Evolutionary conservation across 2,888 invertebrate genomes (phyloP).

Genomic region (Laspeyria flexula): DNA sequence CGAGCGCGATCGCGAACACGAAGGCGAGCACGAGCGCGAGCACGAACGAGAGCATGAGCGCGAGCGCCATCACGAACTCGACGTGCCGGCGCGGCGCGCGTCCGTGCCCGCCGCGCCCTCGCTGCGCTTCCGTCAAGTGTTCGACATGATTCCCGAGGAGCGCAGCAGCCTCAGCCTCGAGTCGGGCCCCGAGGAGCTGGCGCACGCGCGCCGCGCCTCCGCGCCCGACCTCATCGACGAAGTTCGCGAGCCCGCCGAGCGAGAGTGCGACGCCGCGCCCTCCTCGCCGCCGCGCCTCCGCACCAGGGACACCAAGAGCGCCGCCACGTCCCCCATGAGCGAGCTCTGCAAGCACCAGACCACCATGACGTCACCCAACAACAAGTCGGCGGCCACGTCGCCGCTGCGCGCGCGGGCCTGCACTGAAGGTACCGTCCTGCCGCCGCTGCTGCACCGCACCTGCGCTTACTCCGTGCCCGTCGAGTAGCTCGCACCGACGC

Average conservation of each 20-base stretch:
- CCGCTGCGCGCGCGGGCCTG: slow-evolving; percentile 46
- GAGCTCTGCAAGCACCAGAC: slow-evolving; percentile 43
- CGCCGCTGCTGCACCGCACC: slow-evolving; percentile 64
- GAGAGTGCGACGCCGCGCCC: slow-evolving; percentile 20
- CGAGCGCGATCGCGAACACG: slow-evolving; percentile 6
- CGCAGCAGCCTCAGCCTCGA: slow-evolving; percentile 79
- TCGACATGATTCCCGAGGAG: slow-evolving; percentile 87
- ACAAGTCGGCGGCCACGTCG: slow-evolving; percentile 60
- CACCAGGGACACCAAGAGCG: slow-evolving; percentile 34
- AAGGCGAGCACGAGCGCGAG: slow-evolving; percentile 7
- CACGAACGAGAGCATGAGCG: slow-evolving; percentile 14
- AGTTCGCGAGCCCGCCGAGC: slow-evolving; percentile 38
- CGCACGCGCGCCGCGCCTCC: slow-evolving; percentile 48
- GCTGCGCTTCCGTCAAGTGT: slow-evolving; percentile 77
- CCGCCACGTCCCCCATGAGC: slow-evolving; percentile 62
- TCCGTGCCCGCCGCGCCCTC: slow-evolving; percentile 50
- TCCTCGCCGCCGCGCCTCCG: slow-evolving; percentile 19
- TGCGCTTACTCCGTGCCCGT: slow-evolving; percentile 66
- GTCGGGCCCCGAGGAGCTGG: slow-evolving; percentile 70
- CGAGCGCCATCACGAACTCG: slow-evolving; percentile 5
- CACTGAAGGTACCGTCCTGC: slow-evolving; percentile 55
- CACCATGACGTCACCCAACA: slow-evolving; percentile 58
- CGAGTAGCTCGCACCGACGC: slow-evolving; percentile 53
- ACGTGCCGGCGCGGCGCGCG: slow-evolving; percentile 37
- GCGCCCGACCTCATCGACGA: slow-evolving; percentile 52